These are phyloP conservation scores for Eretmocerus hayati DNA, from an alignment of 2,888 invertebrate genomes.

Conservation along the genomic window DNA sequence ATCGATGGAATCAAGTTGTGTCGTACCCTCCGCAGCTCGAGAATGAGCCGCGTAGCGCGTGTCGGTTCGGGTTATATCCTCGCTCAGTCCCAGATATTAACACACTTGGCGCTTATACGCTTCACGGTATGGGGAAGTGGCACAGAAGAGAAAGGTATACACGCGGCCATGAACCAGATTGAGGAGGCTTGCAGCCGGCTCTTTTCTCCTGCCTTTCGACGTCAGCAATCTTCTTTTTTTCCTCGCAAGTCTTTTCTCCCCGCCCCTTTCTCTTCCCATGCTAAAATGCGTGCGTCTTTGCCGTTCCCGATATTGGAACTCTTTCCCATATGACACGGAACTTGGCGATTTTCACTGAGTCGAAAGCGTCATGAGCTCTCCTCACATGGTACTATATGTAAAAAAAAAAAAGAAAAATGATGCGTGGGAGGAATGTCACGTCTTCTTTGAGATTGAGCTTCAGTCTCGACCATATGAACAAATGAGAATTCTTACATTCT, in stretches of 20 bases:
- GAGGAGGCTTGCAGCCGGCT: constrained; percentile 29
- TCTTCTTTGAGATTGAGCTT: too few species aligned
- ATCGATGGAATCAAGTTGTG: too few species aligned
- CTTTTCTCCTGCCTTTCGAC: constrained; percentile 40
- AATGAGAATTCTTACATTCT: too few species aligned
- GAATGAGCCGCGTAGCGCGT: constrained; percentile 36
- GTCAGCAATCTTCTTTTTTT: constrained; percentile 28
- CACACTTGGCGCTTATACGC: constrained; percentile 26
- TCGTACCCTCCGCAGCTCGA: too few species aligned
- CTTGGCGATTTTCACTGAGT: too few species aligned
- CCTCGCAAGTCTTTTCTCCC: not conserved
- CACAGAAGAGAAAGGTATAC: constrained; percentile 45
- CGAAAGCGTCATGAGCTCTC: too few species aligned
- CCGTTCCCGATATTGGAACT: not conserved
- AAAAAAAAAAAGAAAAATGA: too few species aligned
- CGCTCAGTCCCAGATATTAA: constrained; percentile 25
- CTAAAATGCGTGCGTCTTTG: not conserved
- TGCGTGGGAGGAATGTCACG: too few species aligned
- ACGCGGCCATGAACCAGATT: constrained; percentile 46
- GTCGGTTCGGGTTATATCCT: constrained; percentile 42
- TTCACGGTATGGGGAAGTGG: constrained; percentile 40
- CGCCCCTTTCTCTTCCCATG: constrained; percentile 2
- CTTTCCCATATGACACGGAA: too few species aligned
- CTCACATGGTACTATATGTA: too few species aligned
- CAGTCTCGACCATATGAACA: too few species aligned